Conservation (phyloP, 2,797 vertebrate species). For the Enoplosus armatus region DNA sequence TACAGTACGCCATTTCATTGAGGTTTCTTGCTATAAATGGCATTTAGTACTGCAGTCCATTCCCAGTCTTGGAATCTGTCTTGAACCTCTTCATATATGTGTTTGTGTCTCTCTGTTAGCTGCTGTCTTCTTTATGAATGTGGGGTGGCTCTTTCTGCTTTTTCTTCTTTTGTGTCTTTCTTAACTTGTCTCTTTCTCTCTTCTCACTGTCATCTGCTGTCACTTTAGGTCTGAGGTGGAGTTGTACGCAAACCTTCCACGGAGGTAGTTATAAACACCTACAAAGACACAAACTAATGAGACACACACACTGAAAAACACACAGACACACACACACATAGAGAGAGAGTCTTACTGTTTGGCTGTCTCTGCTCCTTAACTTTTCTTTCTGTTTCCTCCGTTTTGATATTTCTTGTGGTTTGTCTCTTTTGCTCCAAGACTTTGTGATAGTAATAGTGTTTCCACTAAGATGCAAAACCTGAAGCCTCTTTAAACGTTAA, state of each 20-base stretch:
- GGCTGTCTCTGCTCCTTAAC: conserved; percentile 48
- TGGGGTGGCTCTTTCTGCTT: conserved; percentile 72
- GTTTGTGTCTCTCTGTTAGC: conserved; percentile 49
- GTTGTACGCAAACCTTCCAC: conserved; percentile 89
- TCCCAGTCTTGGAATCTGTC: conserved; percentile 56
- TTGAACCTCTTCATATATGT: conserved; percentile 39
- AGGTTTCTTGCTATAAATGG: conserved; percentile 50
- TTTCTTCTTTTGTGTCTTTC: conserved; percentile 66
- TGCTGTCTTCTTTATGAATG: conserved; percentile 65
- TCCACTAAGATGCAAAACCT: conserved; percentile 21
- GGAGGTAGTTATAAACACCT: conserved; percentile 85
- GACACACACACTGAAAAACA: conserved; percentile 40
- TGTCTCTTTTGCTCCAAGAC: conserved; percentile 48
- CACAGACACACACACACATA: conserved; percentile 18
- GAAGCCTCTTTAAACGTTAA: neutral
- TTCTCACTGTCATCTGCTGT: conserved; percentile 75
- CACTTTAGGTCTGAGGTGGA: conserved; percentile 89
- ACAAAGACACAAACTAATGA: conserved; percentile 61
- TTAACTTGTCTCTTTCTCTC: conserved; percentile 63
- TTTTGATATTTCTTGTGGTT: conserved; percentile 49
- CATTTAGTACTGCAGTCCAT: conserved; percentile 41
- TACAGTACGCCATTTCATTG: conserved; percentile 45
- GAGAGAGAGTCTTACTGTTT: conserved; percentile 38
- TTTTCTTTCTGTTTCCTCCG: conserved; percentile 52
- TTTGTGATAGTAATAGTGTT: conserved; percentile 16